phyloP scores from a whole-genome alignment of 2,797 vertebrate species.

The Takifugu rubripes region DNA sequence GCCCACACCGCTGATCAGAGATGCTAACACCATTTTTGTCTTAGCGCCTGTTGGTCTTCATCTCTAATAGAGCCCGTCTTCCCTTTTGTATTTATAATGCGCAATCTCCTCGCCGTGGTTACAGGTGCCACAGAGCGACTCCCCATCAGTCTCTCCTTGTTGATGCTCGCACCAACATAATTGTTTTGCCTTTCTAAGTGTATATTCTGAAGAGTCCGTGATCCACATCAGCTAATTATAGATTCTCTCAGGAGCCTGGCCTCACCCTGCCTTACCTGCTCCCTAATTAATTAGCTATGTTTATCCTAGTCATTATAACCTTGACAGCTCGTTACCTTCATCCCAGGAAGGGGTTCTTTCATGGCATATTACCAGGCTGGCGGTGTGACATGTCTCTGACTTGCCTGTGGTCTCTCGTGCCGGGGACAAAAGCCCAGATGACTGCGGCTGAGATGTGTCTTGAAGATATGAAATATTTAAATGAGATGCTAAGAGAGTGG shows the following conservation, averaged over 20 bases:
- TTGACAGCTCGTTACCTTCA: slow-evolving; percentile 74
- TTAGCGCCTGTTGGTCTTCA: slow-evolving; percentile 72
- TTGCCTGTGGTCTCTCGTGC: slow-evolving; percentile 73
- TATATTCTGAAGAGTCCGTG: slow-evolving; percentile 40
- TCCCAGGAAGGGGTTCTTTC: slow-evolving; percentile 69
- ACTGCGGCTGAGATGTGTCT: slow-evolving; percentile 73
- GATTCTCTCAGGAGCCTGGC: slow-evolving; percentile 53
- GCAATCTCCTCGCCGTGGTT: slow-evolving; percentile 70
- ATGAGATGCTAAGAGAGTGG: slow-evolving; percentile 78
- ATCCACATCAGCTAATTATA: slow-evolving; percentile 58
- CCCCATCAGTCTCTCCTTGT: slow-evolving; percentile 56
- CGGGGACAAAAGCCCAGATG: slow-evolving; percentile 77
- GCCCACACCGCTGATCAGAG: slow-evolving; percentile 60
- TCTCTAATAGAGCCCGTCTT: slow-evolving; percentile 75
- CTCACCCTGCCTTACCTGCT: slow-evolving; percentile 52
- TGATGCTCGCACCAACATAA: slow-evolving; percentile 53
- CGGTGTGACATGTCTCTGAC: slow-evolving; percentile 71
- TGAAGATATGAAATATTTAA: slow-evolving; percentile 84
- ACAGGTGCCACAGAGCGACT: slow-evolving; percentile 71
- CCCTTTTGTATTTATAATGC: slow-evolving; percentile 75
- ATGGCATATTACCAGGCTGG: slow-evolving; percentile 73
- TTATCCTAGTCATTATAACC: slow-evolving; percentile 72
- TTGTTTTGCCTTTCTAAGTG: slow-evolving; percentile 46
- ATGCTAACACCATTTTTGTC: slow-evolving; percentile 74
- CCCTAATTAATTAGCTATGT: slow-evolving; percentile 76